Conservation (phyloP, 2,888 invertebrate species). For the Junonia oenone region DNA sequence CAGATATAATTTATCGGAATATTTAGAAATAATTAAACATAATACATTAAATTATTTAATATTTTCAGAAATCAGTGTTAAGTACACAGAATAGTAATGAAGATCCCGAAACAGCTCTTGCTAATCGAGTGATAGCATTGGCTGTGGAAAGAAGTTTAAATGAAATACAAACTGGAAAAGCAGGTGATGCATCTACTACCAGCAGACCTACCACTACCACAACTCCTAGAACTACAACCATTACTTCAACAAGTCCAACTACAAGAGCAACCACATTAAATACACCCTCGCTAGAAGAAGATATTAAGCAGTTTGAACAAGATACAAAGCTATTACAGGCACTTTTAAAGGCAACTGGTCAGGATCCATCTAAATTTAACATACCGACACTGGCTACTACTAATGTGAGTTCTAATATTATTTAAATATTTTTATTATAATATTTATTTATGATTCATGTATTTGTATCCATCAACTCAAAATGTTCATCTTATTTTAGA, state of each 20-base stretch:
- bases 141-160: slow-evolving; percentile 74
- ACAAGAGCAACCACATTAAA: slow-evolving; percentile 45
- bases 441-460: no score
- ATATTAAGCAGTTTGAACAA: slow-evolving; percentile 71
- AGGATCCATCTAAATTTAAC: slow-evolving; percentile 69
- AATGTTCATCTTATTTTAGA: no score
- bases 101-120: slow-evolving; percentile 69
- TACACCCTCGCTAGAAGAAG: slow-evolving; percentile 64
- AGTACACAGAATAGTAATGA: slow-evolving; percentile 56
- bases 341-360: slow-evolving; percentile 66
- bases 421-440: not conserved
- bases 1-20: not conserved
- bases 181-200: slow-evolving; percentile 39
- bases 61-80: slow-evolving; percentile 71
- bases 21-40: no score
- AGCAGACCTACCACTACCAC: slow-evolving; percentile 39
- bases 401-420: slow-evolving; percentile 43
- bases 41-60: no score
- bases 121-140: slow-evolving; percentile 76
- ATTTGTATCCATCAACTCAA: no score
- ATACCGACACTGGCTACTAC: slow-evolving; percentile 56
- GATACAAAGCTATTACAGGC: slow-evolving; percentile 71
- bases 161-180: slow-evolving; percentile 57
- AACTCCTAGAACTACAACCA: slow-evolving; percentile 41
- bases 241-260: slow-evolving; percentile 41